Evolutionary conservation across 1,140 invertebrate species (phyloP).

Genomic region (Homarus americanus): DNA sequence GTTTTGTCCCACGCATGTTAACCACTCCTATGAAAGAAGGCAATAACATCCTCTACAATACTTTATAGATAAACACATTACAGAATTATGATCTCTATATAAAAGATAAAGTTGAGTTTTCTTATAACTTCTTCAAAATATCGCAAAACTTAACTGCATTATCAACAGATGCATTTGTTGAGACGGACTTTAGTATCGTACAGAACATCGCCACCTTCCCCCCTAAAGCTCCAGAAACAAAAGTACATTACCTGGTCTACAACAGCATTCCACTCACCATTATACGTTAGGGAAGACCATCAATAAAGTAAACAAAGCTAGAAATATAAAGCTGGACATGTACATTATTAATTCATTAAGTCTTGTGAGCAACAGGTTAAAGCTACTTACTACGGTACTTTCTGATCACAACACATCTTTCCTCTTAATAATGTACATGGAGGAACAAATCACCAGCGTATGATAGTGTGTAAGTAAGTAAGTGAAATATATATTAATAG

Average conservation of each 20-base stretch:
- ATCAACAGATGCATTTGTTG: no score
- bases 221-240: slow-evolving; percentile 1
- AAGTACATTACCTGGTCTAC: slow-evolving; percentile 44
- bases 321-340: slow-evolving; percentile 4
- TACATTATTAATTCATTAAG: neutral
- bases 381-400: neutral
- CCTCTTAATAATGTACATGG: neutral
- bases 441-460: neutral
- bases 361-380: neutral
- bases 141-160: no score
- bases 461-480: neutral
- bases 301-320: slow-evolving; percentile 16
- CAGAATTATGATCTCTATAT: no score
- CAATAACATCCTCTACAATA: neutral
- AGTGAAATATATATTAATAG: neutral
- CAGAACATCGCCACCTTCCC: slow-evolving; percentile 7
- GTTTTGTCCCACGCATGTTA: slow-evolving; percentile 27
- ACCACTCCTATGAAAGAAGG: slow-evolving; percentile 5
- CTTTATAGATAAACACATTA: no score
- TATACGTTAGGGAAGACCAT: slow-evolving; percentile 37
- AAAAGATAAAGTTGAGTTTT: no score
- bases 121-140: no score
- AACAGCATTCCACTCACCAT: slow-evolving; percentile 34
- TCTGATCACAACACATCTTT: neutral
- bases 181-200: no score